Conservation (phyloP, 1,140 invertebrate species). For the Drosophila nigromelanica region DNA sequence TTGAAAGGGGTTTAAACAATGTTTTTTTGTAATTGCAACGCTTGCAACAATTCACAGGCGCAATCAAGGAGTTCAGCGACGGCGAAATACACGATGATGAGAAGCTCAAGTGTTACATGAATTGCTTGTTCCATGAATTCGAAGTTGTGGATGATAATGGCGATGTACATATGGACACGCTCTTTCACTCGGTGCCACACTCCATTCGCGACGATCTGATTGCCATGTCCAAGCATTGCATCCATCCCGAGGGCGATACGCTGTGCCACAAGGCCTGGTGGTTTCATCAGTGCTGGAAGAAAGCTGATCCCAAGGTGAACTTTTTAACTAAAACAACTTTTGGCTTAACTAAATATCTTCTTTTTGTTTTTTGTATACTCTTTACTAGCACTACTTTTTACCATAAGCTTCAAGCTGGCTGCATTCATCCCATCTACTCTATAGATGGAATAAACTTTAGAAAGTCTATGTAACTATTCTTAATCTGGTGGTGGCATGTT, state of each 20-base stretch:
- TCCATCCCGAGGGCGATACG: constrained; percentile 74
- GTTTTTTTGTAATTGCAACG: constrained; percentile 7
- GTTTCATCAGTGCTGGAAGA: constrained; percentile 84
- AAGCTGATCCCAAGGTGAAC: constrained; percentile 77
- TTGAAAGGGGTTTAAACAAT: not conserved
- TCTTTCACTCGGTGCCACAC: constrained; percentile 63
- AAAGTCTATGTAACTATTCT: not conserved
- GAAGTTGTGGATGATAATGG: constrained; percentile 77
- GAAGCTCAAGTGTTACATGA: constrained; percentile 80
- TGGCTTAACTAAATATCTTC: not conserved
- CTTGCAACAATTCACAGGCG: constrained; percentile 42
- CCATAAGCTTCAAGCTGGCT: constrained; percentile 44
- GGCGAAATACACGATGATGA: constrained; percentile 79
- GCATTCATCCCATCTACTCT: not conserved
- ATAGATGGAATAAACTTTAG: not conserved
- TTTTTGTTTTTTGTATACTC: no score
- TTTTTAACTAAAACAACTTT: not conserved
- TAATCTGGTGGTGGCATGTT: constrained; percentile 7
- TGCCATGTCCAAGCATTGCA: constrained; percentile 65
- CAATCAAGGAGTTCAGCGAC: constrained; percentile 80
- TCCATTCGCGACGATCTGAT: constrained; percentile 66
- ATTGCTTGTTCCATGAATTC: constrained; percentile 79
- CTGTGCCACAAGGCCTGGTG: constrained; percentile 83
- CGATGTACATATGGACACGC: constrained; percentile 73
- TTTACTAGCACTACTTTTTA: constrained; percentile 65